Evolutionary conservation across 2,888 invertebrate species (phyloP).

Genomic region (Melolontha melolontha): DNA sequence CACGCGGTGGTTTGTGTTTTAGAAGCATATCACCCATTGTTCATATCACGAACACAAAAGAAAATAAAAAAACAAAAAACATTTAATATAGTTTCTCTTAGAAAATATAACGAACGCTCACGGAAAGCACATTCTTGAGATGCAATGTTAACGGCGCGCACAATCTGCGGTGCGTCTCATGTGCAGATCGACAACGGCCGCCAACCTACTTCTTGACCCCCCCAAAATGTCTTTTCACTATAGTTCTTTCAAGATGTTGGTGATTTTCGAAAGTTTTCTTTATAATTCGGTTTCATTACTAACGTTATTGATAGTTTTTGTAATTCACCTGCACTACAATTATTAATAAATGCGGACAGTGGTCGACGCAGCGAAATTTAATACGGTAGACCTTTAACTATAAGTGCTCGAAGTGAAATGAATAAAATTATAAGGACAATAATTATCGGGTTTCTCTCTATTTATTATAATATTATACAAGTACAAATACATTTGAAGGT

Average conservation of each 20-base stretch:
- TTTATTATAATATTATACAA: background rate
- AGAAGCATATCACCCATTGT: constrained; percentile 72
- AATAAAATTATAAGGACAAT: background rate
- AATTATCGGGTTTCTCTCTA: constrained; percentile 1
- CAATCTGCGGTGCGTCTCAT: constrained; percentile 37
- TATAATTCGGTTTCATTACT: constrained; percentile 16
- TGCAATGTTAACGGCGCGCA: constrained; percentile 23
- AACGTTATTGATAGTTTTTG: background rate
- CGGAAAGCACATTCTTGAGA: constrained; percentile 31
- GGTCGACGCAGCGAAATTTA: background rate
- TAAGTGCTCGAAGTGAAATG: background rate
- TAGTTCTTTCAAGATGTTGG: constrained; percentile 32
- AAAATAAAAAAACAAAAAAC: no score
- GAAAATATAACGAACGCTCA: background rate
- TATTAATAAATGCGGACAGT: background rate
- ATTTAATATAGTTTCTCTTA: no score
- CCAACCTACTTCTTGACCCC: constrained; percentile 50
- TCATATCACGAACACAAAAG: constrained; percentile 18
- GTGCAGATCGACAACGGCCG: constrained; percentile 40
- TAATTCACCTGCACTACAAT: background rate
- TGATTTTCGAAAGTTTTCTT: constrained; percentile 43
- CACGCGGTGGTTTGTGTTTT: constrained; percentile 72
- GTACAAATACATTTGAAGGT: background rate
- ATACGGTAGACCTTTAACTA: background rate
- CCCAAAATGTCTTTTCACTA: constrained; percentile 43